Base-by-base conservation (phyloP, 2,888 invertebrate species). In the Bellardia bayeri region DNA sequence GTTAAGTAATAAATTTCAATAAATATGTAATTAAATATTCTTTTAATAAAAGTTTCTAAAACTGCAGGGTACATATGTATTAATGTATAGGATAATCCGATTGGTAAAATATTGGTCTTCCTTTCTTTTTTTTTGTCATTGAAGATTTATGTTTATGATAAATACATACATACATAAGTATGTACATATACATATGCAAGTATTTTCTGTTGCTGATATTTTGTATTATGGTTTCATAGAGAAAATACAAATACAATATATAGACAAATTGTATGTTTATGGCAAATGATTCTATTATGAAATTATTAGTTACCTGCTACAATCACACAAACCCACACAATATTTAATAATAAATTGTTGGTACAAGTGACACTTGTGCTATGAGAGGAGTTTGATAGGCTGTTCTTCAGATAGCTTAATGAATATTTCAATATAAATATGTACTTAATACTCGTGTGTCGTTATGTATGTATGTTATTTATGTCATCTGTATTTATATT, bases 11-110 rank as follows among this genome's bases (percentile, higher is more conserved):
- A 69, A 58, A 49, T 51, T 58, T 37, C 56, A 58, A 56, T 69
- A 14, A 23, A 66, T 45, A 45, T 14, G n/a, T n/a, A 8, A 49
- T 11, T 45, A 74, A 61, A 61, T 61, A 68, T 61, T 61, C 4
- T 23, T 11, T 56, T 40, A 79, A 84, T 83, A 49, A 79, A 72
- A 3, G 11, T 9, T 13, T 45, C 11, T 9, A 45, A 2, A 51
- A 5, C 14, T 51, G 13, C 13, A n/a, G 51, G 13, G 3, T 1
- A 51, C n/a, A n/a, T 6, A n/a, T n/a, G n/a, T n/a, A n/a, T n/a
- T n/a, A 51, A n/a, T n/a, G 3, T 2, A 2, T 3, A 51, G 14
- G 51, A 51, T 6, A 13, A 14, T n/a, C 14, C 14, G 3, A 51
- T 51, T n/a, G n/a, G n/a, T n/a, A 51, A 51, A 51, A 51, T 51